These are phyloP conservation scores for Phylloscopus trochilus DNA, from an alignment of 2,113 vertebrate genomes.

Conservation along the genomic window DNA sequence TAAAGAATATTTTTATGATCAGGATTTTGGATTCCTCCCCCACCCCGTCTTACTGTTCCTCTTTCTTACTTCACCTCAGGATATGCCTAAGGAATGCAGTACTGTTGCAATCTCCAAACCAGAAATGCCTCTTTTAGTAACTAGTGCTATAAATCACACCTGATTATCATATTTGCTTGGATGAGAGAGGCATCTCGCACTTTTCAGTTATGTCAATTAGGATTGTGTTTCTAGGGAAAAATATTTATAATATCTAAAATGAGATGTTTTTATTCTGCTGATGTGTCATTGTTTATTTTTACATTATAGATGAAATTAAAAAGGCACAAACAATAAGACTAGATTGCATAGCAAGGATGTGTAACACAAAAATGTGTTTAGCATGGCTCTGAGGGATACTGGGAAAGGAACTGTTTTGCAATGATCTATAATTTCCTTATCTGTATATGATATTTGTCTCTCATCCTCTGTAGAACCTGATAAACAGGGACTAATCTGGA, in stretches of 20 bases:
- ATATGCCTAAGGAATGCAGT: conserved; percentile 1
- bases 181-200: conserved; percentile 6
- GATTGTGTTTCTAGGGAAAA: conserved; percentile 2
- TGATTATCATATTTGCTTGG: conserved; percentile 2
- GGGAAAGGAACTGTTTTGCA: background rate
- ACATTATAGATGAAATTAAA: background rate
- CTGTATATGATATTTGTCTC: background rate
- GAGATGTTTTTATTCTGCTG: background rate
- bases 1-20: background rate
- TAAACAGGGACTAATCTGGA: background rate
- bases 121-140: conserved; percentile 39
- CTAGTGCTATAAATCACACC: conserved; percentile 36
- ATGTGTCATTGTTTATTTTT: background rate
- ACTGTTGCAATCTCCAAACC: background rate
- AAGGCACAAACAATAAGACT: background rate
- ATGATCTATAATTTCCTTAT: background rate
- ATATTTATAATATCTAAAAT: conserved; percentile 13
- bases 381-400: background rate
- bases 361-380: background rate
- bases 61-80: background rate
- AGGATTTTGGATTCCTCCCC: background rate
- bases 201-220: conserved; percentile 35
- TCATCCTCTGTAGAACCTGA: background rate
- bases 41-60: background rate
- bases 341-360: background rate